Conservation (phyloP, 2,888 invertebrate genomes). For the Hymenopus coronatus region DNA sequence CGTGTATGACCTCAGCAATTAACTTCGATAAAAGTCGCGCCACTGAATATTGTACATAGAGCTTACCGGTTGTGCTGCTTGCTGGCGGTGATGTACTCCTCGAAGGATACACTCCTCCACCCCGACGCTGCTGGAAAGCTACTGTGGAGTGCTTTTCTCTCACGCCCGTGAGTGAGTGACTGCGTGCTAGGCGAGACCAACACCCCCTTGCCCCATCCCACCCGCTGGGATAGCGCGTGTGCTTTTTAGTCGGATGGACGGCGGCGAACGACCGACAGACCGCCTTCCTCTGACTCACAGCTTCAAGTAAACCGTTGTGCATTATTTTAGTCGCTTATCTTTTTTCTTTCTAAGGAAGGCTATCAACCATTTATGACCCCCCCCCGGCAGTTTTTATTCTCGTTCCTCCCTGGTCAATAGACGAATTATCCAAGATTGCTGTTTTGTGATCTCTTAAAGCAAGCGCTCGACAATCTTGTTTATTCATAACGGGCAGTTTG, state of each 20-base stretch:
- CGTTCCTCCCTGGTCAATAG: no score
- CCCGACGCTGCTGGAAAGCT: neutral
- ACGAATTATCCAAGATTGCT: no score
- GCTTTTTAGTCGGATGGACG: neutral
- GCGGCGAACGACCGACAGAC: neutral
- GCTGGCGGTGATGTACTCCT: neutral
- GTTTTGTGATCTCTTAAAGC: no score
- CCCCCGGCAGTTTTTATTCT: no score
- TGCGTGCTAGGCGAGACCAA: neutral
- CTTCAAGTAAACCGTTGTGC: neutral
- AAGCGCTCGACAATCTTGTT: no score
- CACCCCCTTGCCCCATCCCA: neutral
- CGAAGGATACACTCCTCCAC: neutral
- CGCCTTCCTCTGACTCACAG: neutral
- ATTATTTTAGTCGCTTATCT: neutral
- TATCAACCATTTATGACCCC: neutral
- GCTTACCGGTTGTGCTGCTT: neutral
- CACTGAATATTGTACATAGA: no score
- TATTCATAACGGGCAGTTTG: no score
- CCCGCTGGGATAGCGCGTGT: neutral
- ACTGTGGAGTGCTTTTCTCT: neutral
- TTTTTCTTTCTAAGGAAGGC: neutral
- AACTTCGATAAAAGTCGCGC: no score
- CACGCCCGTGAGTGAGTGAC: neutral
- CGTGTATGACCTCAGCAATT: no score